A percentile compares a stretch with the other conserved stretches of the same genome.
phyloP scores from a whole-genome alignment of 2,797 vertebrate genomes.

The Selene dorsalis region DNA sequence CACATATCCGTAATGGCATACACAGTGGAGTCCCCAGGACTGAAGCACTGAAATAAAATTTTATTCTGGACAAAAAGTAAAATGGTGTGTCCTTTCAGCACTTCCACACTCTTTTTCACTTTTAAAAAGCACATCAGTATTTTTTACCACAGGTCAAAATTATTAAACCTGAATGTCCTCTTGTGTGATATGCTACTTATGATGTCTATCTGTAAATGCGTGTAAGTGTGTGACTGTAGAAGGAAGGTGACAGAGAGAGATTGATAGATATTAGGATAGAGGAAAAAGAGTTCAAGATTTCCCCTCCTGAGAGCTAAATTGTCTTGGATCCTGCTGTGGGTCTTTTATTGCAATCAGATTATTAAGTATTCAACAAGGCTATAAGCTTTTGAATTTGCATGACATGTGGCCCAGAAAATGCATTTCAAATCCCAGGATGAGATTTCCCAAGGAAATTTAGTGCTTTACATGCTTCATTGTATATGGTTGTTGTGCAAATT shows the following conservation, averaged over 20 bases:
- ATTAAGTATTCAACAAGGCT: constrained; percentile 19
- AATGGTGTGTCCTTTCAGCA: background rate
- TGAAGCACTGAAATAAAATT: constrained; percentile 5
- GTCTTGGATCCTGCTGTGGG: background rate
- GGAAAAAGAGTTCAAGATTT: background rate
- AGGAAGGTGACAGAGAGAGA: background rate
- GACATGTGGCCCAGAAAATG: constrained; percentile 32
- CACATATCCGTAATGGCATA: background rate
- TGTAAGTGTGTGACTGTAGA: background rate
- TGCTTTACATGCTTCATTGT: constrained; percentile 33
- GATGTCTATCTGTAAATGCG: background rate
- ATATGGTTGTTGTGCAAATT: constrained; percentile 20
- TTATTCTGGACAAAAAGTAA: background rate
- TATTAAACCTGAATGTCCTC: background rate
- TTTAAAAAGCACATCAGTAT: background rate
- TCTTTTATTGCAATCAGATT: constrained; percentile 23
- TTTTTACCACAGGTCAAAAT: constrained; percentile 3
- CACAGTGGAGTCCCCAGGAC: background rate
- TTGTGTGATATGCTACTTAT: constrained; percentile 4
- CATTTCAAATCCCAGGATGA: constrained; percentile 5
- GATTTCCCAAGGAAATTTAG: constrained; percentile 5
- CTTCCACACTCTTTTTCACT: background rate
- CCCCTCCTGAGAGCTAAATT: background rate
- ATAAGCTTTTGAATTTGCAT: constrained; percentile 34
- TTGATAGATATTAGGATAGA: background rate